Percentiles rank a stretch among this genome's conserved stretches.
phyloP scores from a whole-genome alignment of 2,113 vertebrate genomes.

The Cinclus mexicanus region DNA sequence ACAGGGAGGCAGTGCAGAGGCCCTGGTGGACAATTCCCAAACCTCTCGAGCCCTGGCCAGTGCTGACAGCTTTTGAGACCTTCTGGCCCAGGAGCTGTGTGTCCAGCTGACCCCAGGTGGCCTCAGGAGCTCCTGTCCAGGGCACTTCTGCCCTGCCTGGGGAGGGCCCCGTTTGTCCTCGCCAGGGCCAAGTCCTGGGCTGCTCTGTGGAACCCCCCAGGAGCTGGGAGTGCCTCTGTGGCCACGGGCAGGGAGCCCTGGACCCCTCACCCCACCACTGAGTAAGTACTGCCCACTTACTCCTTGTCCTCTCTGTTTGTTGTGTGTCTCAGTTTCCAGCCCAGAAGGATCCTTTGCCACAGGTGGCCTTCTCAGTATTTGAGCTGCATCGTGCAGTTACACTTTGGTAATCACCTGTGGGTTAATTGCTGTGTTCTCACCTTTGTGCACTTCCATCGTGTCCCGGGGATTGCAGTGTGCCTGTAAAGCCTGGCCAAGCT shows the following conservation, averaged over 20 bases:
- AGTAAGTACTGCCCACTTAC: accelerated
- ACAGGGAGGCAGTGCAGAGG: neutral
- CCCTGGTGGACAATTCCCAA: neutral
- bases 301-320: too few relatives aligned
- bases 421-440: neutral
- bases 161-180: neutral
- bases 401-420: neutral
- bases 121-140: neutral
- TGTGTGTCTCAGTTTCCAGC: neutral
- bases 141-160: neutral
- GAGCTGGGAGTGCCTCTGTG: neutral
- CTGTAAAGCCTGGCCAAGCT: neutral
- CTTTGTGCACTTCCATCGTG: neutral
- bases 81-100: neutral
- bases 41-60: neutral
- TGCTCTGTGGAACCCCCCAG: neutral
- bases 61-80: neutral
- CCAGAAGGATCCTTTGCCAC: neutral
- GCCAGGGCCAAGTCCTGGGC: neutral
- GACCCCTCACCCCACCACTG: neutral
- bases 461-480: neutral
- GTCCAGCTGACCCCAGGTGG: neutral
- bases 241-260: neutral
- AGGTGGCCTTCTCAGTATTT: neutral
- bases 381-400: neutral